Base-by-base conservation (phyloP, 2,113 vertebrate species). In the Pachypanchax playfairii region DNA sequence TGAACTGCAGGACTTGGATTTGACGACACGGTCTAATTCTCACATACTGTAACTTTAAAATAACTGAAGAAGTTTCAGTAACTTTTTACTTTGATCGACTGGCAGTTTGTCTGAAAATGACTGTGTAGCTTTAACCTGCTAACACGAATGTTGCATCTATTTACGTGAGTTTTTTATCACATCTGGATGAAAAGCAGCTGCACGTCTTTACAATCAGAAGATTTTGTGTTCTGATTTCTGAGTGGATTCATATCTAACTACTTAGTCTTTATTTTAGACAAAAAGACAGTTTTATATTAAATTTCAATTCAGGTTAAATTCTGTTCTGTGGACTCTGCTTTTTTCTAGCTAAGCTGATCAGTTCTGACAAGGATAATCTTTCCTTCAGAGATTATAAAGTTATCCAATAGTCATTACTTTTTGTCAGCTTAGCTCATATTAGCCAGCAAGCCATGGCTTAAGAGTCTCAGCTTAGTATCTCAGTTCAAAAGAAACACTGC, bases 351-450 rank as follows among this genome's bases (percentile, higher is more conserved):
- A 68, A 80, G 77, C 85, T 84, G 44, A 76, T 86, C 81, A 86
- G 84, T 89, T 85, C 85, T 80, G 76, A 86, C 85, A 68, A 77
- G 87, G 83, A 88, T 92, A 91, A 92, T 88, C 91, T 90, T 80
- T 77, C 67, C 88, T 82, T 72, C 42, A 36, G 67, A 89, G 89
- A 92, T 92, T 91, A 91, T 73, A 54, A 79, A 88, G 82, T 82
- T 91, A 85, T 91, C 90, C 88, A 61, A 57, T 81, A 85, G 90
- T 90, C 91, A 91, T 92, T 90, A 90, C 70, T 91, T 90, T 90
- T 88, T 66, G 74, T 77, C 83, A 85, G 86, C 84, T 91, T 85
- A 90, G 87, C 86, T 85, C 85, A 79, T 88, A 90, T 92, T 92
- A 91, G 85, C 87, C 87, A 83, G 83, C 83, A 75, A 85, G 85